Evolutionary conservation across 2,888 invertebrate species (phyloP).

Genomic region (Mellilla xanthometata): DNA sequence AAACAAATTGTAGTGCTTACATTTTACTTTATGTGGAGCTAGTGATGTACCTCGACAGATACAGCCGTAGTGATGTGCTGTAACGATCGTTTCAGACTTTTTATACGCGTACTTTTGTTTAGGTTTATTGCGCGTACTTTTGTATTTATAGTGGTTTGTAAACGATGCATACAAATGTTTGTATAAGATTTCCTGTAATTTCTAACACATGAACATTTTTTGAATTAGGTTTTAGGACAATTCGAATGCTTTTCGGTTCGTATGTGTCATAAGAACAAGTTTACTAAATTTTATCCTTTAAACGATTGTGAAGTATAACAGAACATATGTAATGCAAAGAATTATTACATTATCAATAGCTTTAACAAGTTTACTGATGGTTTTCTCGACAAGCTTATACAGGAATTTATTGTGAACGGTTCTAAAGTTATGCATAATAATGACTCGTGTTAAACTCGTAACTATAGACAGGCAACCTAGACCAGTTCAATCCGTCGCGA

Average conservation of each 20-base stretch:
- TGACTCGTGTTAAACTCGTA: not conserved
- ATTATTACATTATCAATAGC: too few species aligned
- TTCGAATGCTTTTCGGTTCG: too few species aligned
- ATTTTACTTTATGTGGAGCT: slow-evolving; percentile 27
- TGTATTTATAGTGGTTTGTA: too few species aligned
- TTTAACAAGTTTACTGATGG: slow-evolving; percentile 5
- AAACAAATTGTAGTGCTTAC: slow-evolving; percentile 24
- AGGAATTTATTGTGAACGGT: slow-evolving; percentile 8
- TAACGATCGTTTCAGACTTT: slow-evolving; percentile 9
- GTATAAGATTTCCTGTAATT: too few species aligned
- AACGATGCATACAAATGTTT: too few species aligned
- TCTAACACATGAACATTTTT: too few species aligned
- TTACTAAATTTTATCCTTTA: too few species aligned
- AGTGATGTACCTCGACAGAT: not conserved
- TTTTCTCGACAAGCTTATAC: slow-evolving; percentile 5
- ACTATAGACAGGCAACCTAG: not conserved
- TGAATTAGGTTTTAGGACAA: too few species aligned
- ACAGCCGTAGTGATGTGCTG: slow-evolving; percentile 10
- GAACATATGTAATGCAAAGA: too few species aligned
- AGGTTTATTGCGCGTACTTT: too few species aligned
- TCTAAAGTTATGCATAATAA: slow-evolving; percentile 11
- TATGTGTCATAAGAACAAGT: too few species aligned
- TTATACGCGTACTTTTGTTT: slow-evolving; percentile 6
- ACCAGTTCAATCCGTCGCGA: slow-evolving; percentile 15
- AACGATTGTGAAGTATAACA: too few species aligned